Conservation (phyloP, 2,113 vertebrate genomes). For the Xiphias gladius region DNA sequence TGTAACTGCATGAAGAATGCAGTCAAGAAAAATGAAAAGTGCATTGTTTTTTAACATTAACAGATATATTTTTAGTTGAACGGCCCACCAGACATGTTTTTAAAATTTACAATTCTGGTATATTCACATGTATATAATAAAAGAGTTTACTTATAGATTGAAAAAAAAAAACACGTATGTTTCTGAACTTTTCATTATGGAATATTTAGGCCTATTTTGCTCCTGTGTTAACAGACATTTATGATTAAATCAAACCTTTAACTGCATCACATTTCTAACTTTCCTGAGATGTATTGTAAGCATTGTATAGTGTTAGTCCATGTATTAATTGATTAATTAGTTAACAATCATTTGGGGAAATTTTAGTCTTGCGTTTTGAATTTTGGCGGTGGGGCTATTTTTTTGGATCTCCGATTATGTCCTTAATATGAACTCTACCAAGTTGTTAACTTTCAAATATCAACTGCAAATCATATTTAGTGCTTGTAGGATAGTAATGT, state of each 20-base stretch:
- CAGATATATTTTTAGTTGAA: neutral
- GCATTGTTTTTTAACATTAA: neutral
- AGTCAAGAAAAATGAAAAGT: neutral
- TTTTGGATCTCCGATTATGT: neutral
- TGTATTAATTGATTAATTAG: neutral
- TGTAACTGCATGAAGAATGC: neutral
- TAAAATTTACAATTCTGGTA: too few relatives aligned
- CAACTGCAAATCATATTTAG: neutral
- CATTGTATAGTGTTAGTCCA: neutral
- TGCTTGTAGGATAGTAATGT: neutral
- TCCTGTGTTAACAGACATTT: neutral
- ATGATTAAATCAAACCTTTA: too few relatives aligned
- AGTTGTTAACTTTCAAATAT: neutral
- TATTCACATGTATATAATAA: too few relatives aligned
- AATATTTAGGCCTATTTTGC: neutral
- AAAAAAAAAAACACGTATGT: neutral
- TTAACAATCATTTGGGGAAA: neutral
- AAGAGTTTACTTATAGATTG: too few relatives aligned
- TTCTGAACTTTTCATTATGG: neutral
- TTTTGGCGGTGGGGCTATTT: neutral
- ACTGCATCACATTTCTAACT: neutral
- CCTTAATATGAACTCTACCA: neutral
- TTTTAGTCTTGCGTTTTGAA: neutral
- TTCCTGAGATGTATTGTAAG: neutral
- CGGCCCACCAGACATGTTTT: neutral